Percentiles rank a stretch among this genome's conserved stretches.
phyloP scores from a whole-genome alignment of 2,888 invertebrate genomes.

The Drosophila anomalata region DNA sequence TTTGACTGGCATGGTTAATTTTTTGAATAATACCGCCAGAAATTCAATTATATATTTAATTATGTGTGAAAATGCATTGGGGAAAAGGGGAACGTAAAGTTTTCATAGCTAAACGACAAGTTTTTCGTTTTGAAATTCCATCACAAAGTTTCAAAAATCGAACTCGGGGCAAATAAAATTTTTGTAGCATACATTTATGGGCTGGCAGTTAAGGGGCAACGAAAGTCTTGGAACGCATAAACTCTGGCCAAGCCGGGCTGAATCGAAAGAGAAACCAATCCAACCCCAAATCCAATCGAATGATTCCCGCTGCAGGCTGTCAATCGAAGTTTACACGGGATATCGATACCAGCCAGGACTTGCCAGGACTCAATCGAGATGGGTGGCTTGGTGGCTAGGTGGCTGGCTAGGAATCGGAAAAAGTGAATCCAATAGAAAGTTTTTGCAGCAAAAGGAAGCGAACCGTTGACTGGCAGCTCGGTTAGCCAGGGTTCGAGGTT shows the following conservation, averaged over 20 bases:
- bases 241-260: conserved; percentile 2
- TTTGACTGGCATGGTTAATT: not conserved
- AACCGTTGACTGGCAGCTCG: conserved; percentile 66
- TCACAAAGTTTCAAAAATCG: not conserved
- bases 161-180: not conserved
- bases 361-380: conserved; percentile 49
- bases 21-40: not conserved
- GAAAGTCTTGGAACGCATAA: conserved; percentile 8
- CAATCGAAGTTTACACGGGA: conserved; percentile 61
- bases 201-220: not conserved
- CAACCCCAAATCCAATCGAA: conserved; percentile 19
- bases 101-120: not conserved
- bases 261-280: conserved; percentile 31
- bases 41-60: not conserved
- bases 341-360: conserved; percentile 32
- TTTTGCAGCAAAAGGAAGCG: conserved; percentile 43
- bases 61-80: not conserved
- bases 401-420: not conserved
- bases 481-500: conserved; percentile 25
- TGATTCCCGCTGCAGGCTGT: conserved; percentile 53
- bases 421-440: conserved; percentile 45
- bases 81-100: not conserved
- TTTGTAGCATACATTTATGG: conserved; percentile 17
- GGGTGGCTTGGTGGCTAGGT: conserved; percentile 3
- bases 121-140: not conserved